Percentiles rank a stretch among this genome's conserved stretches.
Conservation (phyloP, 1,140 invertebrate species). For the Aphis gossypii region DNA sequence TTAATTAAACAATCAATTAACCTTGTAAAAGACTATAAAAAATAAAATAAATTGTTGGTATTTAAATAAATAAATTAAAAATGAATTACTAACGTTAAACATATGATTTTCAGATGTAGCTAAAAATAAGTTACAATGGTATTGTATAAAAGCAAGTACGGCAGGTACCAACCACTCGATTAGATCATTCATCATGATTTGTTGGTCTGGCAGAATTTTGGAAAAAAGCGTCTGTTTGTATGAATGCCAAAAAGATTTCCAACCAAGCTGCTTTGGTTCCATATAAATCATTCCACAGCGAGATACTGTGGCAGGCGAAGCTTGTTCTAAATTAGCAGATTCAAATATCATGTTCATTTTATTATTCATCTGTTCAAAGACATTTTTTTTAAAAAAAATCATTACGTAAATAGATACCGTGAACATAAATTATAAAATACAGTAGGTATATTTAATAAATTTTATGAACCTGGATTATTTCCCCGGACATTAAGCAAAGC, state of each 20-base stretch:
- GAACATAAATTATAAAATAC: neutral
- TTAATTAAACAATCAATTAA: conserved; percentile 66
- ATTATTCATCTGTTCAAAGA: conserved; percentile 69
- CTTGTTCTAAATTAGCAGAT: conserved; percentile 88
- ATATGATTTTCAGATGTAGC: conserved; percentile 82
- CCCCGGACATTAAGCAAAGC: conserved; percentile 78
- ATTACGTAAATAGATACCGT: neutral
- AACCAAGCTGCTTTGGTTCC: conserved; percentile 79
- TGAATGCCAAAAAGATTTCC: conserved; percentile 78
- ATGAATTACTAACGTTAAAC: conserved; percentile 70
- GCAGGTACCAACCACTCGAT: conserved; percentile 84
- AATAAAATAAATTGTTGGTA: neutral
- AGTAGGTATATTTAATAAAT: neutral
- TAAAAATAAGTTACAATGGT: conserved; percentile 78
- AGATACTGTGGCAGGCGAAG: conserved; percentile 92
- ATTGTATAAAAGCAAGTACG: conserved; percentile 71
- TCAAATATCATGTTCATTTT: conserved; percentile 96
- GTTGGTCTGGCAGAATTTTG: conserved; percentile 72
- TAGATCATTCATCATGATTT: conserved; percentile 72
- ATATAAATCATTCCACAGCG: conserved; percentile 82
- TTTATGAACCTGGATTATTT: conserved; percentile 77
- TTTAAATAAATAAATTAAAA: conserved; percentile 11
- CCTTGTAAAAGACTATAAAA: conserved; percentile 40
- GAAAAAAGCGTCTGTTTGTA: conserved; percentile 75
- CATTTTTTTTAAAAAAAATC: too few relatives aligned